Evolutionary conservation across 2,888 invertebrate genomes (phyloP).

Genomic region (Heliconius ismenius): DNA sequence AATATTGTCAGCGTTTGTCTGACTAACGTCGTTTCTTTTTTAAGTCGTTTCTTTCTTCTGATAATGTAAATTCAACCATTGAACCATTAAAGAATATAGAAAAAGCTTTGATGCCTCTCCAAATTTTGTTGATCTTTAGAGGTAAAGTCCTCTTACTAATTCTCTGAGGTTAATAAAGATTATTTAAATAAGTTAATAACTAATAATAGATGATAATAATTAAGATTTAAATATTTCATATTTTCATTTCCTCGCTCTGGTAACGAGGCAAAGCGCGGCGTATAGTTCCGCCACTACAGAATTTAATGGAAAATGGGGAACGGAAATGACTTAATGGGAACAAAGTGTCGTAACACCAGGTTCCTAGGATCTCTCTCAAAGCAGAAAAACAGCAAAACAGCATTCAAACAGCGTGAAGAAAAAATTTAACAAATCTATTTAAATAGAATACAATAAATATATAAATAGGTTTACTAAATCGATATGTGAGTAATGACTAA

Average conservation of each 20-base stretch:
- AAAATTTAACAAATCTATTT: background rate
- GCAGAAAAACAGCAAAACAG: no score
- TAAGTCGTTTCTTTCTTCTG: no score
- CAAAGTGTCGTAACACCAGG: no score
- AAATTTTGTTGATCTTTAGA: background rate
- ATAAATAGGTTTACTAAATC: background rate
- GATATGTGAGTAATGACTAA: background rate
- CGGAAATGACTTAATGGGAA: no score
- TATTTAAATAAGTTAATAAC: background rate
- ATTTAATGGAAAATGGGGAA: no score
- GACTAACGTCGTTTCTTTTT: background rate
- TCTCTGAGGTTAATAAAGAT: background rate
- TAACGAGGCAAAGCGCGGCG: no score
- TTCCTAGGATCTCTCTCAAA: no score
- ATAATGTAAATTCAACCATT: no score
- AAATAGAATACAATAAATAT: background rate
- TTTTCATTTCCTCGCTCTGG: no score
- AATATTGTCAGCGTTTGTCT: background rate
- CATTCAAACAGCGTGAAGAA: no score
- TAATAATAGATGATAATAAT: background rate
- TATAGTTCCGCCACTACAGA: no score
- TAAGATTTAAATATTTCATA: no score
- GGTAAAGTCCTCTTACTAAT: background rate
- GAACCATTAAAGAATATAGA: background rate
- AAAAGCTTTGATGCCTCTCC: background rate